phyloP scores from a whole-genome alignment of 1,140 invertebrate species.

The Oppia nitens region DNA sequence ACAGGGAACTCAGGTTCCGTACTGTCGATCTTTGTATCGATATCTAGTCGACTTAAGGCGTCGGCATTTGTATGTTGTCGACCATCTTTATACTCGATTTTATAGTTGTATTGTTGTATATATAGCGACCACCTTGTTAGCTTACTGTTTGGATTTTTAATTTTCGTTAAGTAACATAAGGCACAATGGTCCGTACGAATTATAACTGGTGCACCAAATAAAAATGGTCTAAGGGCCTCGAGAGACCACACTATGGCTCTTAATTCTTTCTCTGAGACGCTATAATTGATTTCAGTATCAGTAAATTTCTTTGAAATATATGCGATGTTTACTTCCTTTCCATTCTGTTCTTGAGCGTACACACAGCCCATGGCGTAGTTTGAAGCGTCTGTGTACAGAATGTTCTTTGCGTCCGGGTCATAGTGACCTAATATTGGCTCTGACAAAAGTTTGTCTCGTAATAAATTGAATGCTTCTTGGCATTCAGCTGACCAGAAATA shows the following conservation, averaged over 20 bases:
- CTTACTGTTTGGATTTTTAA: no score
- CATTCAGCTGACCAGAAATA: conserved; percentile 7
- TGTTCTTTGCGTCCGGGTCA: conserved; percentile 4
- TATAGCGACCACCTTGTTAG: no score
- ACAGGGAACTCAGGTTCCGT: no score
- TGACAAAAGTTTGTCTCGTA: conserved; percentile 23
- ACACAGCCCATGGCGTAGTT: conserved; percentile 15
- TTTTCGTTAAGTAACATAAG: no score
- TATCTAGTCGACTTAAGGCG: no score
- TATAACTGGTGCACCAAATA: no score
- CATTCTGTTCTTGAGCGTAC: conserved; percentile 8
- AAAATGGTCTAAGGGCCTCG: no score
- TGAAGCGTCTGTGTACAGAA: conserved; percentile 17
- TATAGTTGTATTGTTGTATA: no score
- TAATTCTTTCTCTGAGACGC: conserved; percentile 19
- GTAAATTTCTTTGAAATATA: conserved; percentile 16
- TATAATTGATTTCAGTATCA: conserved; percentile 14
- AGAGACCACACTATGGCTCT: conserved; percentile 21
- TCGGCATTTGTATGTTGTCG: no score
- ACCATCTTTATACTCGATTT: no score
- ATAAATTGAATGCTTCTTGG: conserved; percentile 1
- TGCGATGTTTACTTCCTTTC: conserved; percentile 7
- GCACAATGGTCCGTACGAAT: no score
- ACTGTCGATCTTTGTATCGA: no score
- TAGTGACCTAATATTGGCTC: conserved; percentile 19